A percentile compares a stretch with the other conserved stretches of the same genome.
Evolutionary conservation across 2,797 vertebrate genomes (phyloP).

Genomic region (Lagodon rhomboides): DNA sequence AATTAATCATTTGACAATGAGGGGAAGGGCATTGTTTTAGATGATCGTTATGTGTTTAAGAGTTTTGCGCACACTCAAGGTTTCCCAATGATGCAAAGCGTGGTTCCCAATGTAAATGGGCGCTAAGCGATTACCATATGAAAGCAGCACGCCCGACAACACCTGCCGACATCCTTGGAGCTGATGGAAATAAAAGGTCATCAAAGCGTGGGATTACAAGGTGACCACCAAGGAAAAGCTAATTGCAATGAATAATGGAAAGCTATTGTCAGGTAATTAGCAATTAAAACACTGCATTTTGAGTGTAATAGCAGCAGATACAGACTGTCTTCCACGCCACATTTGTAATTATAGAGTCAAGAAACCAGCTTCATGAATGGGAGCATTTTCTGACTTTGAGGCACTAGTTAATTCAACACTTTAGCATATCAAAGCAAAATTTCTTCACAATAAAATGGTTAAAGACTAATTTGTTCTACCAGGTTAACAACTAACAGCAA

Average conservation of each 20-base stretch:
- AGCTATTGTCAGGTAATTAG: conserved; percentile 81
- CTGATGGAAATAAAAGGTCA: conserved; percentile 85
- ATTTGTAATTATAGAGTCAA: conserved; percentile 64
- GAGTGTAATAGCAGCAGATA: conserved; percentile 70
- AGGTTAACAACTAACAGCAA: conserved; percentile 46
- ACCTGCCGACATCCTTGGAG: conserved; percentile 87
- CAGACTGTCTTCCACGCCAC: conserved; percentile 54
- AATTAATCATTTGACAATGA: conserved; percentile 87
- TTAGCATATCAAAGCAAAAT: conserved; percentile 75
- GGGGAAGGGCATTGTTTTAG: conserved; percentile 86
- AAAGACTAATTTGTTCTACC: conserved; percentile 42
- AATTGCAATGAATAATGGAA: conserved; percentile 83
- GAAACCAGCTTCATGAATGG: conserved; percentile 63
- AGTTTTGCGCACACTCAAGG: conserved; percentile 81
- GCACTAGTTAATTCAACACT: conserved; percentile 50
- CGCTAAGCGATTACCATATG: conserved; percentile 84
- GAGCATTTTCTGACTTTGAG: conserved; percentile 61
- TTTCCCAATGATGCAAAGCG: conserved; percentile 78
- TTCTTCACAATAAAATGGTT: conserved; percentile 12
- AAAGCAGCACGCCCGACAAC: conserved; percentile 78
- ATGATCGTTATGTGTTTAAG: conserved; percentile 81
- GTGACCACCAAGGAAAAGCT: conserved; percentile 84
- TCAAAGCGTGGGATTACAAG: conserved; percentile 84
- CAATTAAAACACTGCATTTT: conserved; percentile 78
- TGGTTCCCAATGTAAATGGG: conserved; percentile 79